Evolutionary conservation across 2,888 invertebrate species (phyloP), one percentile per base, ranked within the genome.

Genomic region (Agriopis aurantiaria): DNA sequence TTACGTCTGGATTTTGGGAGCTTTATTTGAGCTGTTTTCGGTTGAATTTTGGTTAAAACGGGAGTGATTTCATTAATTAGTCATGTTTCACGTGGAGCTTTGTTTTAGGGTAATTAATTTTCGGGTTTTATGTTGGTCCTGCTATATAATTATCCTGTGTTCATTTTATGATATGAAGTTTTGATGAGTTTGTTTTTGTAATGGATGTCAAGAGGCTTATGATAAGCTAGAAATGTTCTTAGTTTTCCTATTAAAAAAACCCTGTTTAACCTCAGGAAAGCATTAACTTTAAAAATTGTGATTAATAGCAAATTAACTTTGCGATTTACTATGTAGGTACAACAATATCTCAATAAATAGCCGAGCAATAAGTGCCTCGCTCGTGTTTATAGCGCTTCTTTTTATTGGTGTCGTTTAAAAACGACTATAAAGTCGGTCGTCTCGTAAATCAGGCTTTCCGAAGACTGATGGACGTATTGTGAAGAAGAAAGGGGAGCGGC

Each of bases 371-470:
- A 85, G 83, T 83, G 82, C 79, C 80, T 76, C 80, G 80, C 78
- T 81, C 77, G 79, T 88, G 86, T 88, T 89, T 89, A 89, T 85
- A 77, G 88, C 85, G 75, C 82, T 88, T 91, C 87, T 90, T 92
- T 93, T 92, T 92, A 93, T 91, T 91, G 91, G 85, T 85, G 82
- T 84, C 89, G 89, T 88, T 92, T 90, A 88, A 90, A 87, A 85
- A 83, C 80, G 82, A 84, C 88, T 86, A 89, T 89, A 91, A 91
- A 91, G 82, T 88, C 81, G 84, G 85, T 82, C 80, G 81, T 79
- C 81, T 85, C 89, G 86, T 90, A 91, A 92, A 91, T 91, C 90
- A 87, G 88, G 89, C 84, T 90, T 86, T 83, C 78, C 77, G 77
- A 72, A 83, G 76, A 73, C 80, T 84, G 86, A 86, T 84, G 80